Evolutionary conservation across 1,140 invertebrate genomes (phyloP).

Genomic region (Sinella curviseta): DNA sequence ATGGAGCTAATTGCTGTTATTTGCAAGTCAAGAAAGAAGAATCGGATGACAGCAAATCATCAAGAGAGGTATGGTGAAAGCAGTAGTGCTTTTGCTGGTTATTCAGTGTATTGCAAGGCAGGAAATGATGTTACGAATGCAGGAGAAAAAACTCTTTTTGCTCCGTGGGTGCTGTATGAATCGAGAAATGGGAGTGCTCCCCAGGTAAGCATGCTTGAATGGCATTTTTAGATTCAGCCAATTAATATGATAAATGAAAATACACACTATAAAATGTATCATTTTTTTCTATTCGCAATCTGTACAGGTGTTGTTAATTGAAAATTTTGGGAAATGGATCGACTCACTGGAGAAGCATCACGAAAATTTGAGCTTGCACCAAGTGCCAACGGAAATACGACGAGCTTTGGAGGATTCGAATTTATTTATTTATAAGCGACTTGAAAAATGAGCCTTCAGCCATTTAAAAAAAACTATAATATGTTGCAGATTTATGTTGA

Average conservation of each 20-base stretch:
- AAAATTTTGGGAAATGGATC: background rate
- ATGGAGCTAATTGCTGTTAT: slow-evolving; percentile 34
- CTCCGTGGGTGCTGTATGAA: background rate
- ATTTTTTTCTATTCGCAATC: too few species aligned
- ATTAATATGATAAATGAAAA: too few species aligned
- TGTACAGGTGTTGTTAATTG: background rate
- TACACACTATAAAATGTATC: too few species aligned
- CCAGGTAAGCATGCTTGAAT: background rate
- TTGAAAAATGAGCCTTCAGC: background rate
- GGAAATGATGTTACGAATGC: background rate
- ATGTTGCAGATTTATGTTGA: background rate
- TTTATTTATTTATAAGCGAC: slow-evolving; percentile 19
- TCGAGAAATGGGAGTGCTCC: background rate
- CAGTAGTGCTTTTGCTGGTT: background rate
- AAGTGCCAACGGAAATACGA: background rate
- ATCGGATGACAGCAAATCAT: background rate
- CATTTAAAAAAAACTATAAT: background rate
- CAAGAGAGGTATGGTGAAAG: background rate
- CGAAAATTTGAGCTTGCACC: background rate
- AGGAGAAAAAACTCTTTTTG: background rate
- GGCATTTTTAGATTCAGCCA: background rate
- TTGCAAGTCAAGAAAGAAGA: slow-evolving; percentile 28
- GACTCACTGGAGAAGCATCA: background rate
- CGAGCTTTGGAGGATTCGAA: background rate
- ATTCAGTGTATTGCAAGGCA: slow-evolving; percentile 6